These are phyloP conservation scores for Synergus laeviventris DNA, from an alignment of 2,888 invertebrate genomes.

Conservation along the genomic window DNA sequence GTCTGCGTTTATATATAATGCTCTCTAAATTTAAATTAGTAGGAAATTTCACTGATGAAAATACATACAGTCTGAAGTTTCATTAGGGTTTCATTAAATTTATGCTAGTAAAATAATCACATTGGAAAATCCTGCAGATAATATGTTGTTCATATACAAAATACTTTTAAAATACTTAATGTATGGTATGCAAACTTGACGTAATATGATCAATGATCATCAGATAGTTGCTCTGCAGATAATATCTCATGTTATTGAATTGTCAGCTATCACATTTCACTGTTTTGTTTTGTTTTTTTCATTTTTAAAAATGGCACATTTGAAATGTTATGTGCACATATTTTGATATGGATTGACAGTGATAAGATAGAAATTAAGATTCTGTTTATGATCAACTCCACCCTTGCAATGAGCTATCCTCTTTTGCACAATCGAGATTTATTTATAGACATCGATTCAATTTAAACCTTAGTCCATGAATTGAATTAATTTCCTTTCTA, in stretches of 20 bases:
- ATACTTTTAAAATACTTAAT: background rate
- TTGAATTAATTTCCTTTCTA: background rate
- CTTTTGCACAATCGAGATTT: background rate
- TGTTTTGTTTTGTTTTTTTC: background rate
- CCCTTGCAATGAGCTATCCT: background rate
- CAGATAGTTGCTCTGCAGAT: background rate
- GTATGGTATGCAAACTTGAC: background rate
- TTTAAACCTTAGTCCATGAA: background rate
- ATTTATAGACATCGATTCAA: background rate
- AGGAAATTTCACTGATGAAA: background rate
- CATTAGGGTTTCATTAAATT: background rate
- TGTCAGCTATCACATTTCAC: background rate
- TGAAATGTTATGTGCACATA: background rate
- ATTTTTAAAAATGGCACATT: background rate
- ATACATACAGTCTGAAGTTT: background rate
- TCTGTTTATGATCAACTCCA: background rate
- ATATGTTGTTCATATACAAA: too few species aligned
- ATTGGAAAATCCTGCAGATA: too few species aligned
- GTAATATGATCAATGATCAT: background rate
- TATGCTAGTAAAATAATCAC: background rate
- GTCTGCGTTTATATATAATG: background rate
- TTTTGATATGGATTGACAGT: background rate
- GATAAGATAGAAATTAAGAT: background rate
- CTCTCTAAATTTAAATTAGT: constrained; percentile 4
- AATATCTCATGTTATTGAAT: background rate